phyloP scores from a whole-genome alignment of 2,113 vertebrate species.

The Tichodroma muraria region DNA sequence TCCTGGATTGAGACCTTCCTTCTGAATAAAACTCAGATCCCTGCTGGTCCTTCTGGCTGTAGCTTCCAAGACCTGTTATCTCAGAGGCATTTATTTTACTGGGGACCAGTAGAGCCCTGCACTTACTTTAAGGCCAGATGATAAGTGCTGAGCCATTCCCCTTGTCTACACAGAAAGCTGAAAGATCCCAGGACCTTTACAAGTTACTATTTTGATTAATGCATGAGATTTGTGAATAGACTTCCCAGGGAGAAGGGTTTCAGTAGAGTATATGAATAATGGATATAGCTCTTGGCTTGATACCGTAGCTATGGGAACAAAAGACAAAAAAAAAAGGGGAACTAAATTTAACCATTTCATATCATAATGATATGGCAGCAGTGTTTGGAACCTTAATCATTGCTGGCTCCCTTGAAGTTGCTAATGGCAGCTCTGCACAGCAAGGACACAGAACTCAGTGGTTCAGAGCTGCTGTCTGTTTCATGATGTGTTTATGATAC shows the following conservation, averaged over 20 bases:
- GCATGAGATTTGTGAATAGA: neutral
- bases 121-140: neutral
- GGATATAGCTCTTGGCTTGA: neutral
- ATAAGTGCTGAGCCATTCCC: neutral
- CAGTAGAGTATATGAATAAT: neutral
- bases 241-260: neutral
- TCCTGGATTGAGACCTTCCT: neutral
- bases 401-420: neutral
- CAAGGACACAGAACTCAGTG: neutral
- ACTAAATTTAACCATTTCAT: neutral
- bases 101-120: neutral
- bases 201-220: neutral
- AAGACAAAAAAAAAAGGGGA: neutral
- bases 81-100: neutral
- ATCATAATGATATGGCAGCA: neutral
- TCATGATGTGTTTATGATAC: accelerated
- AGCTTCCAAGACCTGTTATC: neutral
- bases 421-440: neutral
- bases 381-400: neutral
- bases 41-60: neutral
- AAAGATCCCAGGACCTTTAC: neutral
- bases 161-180: neutral
- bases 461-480: neutral
- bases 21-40: neutral
- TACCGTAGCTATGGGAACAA: neutral